phyloP scores from a whole-genome alignment of 2,113 vertebrate species.

The Callithrix jacchus region DNA sequence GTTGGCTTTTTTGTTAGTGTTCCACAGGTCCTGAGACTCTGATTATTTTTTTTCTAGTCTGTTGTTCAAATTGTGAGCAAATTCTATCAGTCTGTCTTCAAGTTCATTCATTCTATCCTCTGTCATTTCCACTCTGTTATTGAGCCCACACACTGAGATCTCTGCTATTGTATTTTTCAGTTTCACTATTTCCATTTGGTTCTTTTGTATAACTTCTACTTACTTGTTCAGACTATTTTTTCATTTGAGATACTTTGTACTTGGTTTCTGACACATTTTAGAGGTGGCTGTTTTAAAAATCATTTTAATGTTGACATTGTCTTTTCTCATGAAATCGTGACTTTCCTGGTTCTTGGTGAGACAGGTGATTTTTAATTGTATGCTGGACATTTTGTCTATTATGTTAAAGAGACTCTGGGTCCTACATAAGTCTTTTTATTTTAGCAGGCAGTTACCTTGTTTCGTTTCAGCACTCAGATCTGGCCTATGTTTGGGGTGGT shows the following conservation, averaged over 20 bases:
- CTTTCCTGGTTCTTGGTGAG: not conserved
- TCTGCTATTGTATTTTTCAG: not conserved
- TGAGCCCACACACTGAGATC: not conserved
- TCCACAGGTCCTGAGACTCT: not conserved
- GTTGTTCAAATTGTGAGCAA: not conserved
- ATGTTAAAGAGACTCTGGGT: not conserved
- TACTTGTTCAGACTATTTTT: not conserved
- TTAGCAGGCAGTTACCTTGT: not conserved
- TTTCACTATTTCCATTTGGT: not conserved
- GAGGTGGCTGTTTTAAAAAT: conserved; percentile 15
- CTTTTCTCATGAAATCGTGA: not conserved
- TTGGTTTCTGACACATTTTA: not conserved
- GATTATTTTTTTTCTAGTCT: not conserved
- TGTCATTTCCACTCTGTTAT: not conserved
- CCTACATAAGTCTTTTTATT: not conserved
- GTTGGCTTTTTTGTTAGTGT: not conserved
- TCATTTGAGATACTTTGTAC: not conserved
- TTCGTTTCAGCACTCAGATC: not conserved
- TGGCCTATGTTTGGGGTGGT: not conserved
- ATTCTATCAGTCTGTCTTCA: not conserved
- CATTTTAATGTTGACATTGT: not conserved
- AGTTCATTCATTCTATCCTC: not conserved
- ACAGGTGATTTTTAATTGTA: not conserved
- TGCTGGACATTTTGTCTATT: not conserved
- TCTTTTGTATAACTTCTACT: not conserved